Percentiles rank a stretch among this genome's conserved stretches.
phyloP scores from a whole-genome alignment of 2,888 invertebrate genomes.

The Hydriomena furcata region DNA sequence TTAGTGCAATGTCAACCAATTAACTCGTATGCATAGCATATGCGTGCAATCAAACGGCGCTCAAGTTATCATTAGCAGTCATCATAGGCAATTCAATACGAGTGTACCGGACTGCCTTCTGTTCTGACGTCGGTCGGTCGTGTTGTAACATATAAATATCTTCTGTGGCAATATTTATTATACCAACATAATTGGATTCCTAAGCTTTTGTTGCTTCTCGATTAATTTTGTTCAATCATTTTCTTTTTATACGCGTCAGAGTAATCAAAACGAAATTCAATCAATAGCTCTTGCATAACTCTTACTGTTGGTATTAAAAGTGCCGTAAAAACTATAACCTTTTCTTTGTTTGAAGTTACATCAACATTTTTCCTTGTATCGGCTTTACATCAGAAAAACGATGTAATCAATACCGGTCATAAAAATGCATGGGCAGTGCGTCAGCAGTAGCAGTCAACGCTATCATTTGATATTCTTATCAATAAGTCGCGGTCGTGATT shows the following conservation, averaged over 20 bases:
- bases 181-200: neutral
- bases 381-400: neutral
- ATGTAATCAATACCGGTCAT: neutral
- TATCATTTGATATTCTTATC: slow-evolving; percentile 6
- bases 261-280: slow-evolving; percentile 1
- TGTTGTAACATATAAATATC: neutral
- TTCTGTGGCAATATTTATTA: neutral
- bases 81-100: neutral
- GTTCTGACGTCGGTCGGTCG: neutral
- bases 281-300: slow-evolving; percentile 4
- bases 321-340: slow-evolving; percentile 4
- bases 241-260: neutral
- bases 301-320: neutral
- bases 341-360: neutral
- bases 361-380: neutral
- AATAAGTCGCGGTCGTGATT: slow-evolving; percentile 4
- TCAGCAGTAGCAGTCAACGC: neutral
- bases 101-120: neutral
- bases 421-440: slow-evolving; percentile 1
- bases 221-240: neutral
- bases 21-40: neutral
- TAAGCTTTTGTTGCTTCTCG: neutral
- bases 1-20: neutral
- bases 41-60: slow-evolving; percentile 1
- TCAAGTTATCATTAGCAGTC: neutral